Evolutionary conservation across 2,888 invertebrate genomes (phyloP).

Genomic region (Azorinus chamasolen): DNA sequence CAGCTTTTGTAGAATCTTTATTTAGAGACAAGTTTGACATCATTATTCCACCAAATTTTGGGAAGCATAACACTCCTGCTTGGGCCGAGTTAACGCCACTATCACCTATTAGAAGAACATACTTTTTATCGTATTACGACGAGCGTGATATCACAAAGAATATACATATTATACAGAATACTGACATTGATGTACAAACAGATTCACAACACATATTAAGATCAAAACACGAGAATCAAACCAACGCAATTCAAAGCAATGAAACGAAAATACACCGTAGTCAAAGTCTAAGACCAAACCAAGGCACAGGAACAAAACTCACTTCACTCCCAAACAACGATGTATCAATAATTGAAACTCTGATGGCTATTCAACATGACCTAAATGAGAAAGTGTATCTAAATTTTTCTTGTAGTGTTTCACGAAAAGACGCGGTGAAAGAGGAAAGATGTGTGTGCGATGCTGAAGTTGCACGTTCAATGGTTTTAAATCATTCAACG

Average conservation of each 20-base stretch:
- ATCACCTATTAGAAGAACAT: slow-evolving; percentile 95
- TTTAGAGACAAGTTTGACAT: slow-evolving; percentile 94
- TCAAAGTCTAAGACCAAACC: slow-evolving; percentile 87
- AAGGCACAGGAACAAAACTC: slow-evolving; percentile 80
- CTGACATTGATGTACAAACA: too few relatives aligned
- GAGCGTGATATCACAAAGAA: slow-evolving; percentile 57
- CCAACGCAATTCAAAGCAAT: slow-evolving; percentile 31
- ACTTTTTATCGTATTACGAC: slow-evolving; percentile 93
- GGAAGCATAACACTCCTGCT: slow-evolving; percentile 95
- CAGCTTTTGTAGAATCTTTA: slow-evolving; percentile 89
- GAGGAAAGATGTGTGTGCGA: slow-evolving; percentile 93
- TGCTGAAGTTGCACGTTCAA: slow-evolving; percentile 86
- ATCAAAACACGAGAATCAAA: slow-evolving; percentile 27
- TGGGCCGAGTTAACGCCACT: slow-evolving; percentile 96
- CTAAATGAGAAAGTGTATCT: slow-evolving; percentile 91
- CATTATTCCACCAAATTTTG: slow-evolving; percentile 94
- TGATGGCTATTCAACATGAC: slow-evolving; percentile 83
- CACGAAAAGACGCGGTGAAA: slow-evolving; percentile 63
- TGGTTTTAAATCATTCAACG: slow-evolving; percentile 90
- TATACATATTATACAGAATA: too few relatives aligned
- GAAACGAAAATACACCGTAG: slow-evolving; percentile 74
- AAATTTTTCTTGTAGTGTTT: slow-evolving; percentile 92
- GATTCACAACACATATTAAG: too few relatives aligned
- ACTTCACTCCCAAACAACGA: slow-evolving; percentile 85
- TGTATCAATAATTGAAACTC: slow-evolving; percentile 66